These are phyloP conservation scores for Dorcus hopei DNA, from an alignment of 2,888 invertebrate genomes.

Conservation along the genomic window DNA sequence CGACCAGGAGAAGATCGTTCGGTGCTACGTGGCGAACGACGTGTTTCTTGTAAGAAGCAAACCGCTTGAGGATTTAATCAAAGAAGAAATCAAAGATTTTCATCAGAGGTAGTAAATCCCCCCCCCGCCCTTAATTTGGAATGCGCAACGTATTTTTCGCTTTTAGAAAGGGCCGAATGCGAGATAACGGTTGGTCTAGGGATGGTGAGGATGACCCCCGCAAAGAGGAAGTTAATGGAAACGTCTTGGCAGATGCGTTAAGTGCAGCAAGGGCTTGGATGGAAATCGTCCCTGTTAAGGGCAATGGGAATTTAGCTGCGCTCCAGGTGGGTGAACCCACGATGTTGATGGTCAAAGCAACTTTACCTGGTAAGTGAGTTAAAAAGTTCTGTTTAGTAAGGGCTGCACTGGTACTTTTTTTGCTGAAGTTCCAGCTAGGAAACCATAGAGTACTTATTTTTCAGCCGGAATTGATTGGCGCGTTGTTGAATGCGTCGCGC, in stretches of 20 bases:
- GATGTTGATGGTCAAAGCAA: constrained; percentile 62
- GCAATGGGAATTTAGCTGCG: constrained; percentile 51
- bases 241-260: constrained; percentile 28
- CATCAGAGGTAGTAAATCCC: constrained; percentile 6
- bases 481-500: constrained; percentile 73
- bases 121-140: background rate
- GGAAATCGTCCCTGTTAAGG: constrained; percentile 54
- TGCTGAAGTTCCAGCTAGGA: background rate
- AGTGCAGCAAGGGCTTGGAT: constrained; percentile 66
- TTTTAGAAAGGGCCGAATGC: constrained; percentile 60
- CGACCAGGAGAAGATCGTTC: constrained; percentile 64
- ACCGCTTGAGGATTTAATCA: constrained; percentile 55
- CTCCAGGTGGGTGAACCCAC: constrained; percentile 73
- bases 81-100: constrained; percentile 41
- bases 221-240: constrained; percentile 36
- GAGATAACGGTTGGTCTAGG: constrained; percentile 55
- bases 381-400: too few species aligned
- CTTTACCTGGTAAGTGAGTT: constrained; percentile 55
- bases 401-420: too few species aligned
- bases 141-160: background rate
- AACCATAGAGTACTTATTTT: constrained; percentile 25
- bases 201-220: constrained; percentile 39
- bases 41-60: constrained; percentile 57
- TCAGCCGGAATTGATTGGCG: constrained; percentile 69
- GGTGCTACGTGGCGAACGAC: constrained; percentile 58